These are phyloP conservation scores for Pardalotus punctatus DNA, from an alignment of 2,113 vertebrate genomes.

Conservation along the genomic window DNA sequence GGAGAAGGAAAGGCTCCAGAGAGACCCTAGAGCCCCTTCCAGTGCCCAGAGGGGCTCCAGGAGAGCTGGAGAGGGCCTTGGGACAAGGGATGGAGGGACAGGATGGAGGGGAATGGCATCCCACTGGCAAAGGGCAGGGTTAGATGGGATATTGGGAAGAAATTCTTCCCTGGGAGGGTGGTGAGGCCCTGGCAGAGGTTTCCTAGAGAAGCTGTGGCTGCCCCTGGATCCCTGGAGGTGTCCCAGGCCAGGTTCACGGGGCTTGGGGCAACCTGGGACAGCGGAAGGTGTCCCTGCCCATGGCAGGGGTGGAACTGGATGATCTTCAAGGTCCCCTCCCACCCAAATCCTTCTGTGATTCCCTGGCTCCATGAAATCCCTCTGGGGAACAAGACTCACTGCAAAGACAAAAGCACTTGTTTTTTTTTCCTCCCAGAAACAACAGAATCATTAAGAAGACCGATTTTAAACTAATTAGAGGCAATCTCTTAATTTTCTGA, in stretches of 20 bases:
- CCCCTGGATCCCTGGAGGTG: background rate
- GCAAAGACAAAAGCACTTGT: background rate
- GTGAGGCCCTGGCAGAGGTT: accelerated
- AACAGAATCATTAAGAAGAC: background rate
- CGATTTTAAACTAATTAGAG: background rate
- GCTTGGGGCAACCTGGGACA: accelerated
- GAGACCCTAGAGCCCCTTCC: background rate
- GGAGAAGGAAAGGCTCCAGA: background rate
- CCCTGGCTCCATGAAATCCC: background rate
- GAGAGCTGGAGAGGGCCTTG: background rate
- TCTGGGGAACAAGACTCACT: background rate
- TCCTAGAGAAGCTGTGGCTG: background rate
- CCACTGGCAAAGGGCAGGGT: background rate
- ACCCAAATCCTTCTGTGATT: background rate
- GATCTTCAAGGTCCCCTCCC: background rate
- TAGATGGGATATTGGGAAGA: accelerated
- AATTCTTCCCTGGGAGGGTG: background rate
- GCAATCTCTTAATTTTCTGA: background rate
- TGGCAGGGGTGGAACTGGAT: background rate
- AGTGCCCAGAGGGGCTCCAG: background rate
- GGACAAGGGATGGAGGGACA: accelerated
- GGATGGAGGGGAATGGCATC: background rate
- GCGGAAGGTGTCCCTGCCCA: background rate
- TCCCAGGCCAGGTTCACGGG: accelerated
- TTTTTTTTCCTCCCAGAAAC: background rate